phyloP scores from a whole-genome alignment of 2,797 vertebrate species.

The Gymnothorax reevesii region DNA sequence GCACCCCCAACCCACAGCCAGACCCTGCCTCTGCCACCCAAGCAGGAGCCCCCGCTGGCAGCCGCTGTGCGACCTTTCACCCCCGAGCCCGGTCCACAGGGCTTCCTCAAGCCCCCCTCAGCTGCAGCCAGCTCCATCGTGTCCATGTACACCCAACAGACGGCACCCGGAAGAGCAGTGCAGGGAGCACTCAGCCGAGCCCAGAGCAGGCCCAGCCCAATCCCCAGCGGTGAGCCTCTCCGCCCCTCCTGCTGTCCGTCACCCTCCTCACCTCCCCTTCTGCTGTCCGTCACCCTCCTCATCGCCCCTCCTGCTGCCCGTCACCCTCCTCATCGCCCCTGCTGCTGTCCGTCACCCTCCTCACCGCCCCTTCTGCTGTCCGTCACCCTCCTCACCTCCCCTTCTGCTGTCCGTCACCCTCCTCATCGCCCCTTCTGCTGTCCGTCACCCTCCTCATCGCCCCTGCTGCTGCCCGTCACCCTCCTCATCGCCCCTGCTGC shows the following conservation, averaged over 20 bases:
- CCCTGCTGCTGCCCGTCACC: too few relatives aligned
- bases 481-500: too few relatives aligned
- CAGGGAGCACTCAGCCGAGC: slow-evolving; percentile 77
- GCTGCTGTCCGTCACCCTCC: too few relatives aligned
- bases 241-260: not conserved
- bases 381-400: too few relatives aligned
- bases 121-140: slow-evolving; percentile 92
- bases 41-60: slow-evolving; percentile 88
- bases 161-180: slow-evolving; percentile 76
- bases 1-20: slow-evolving; percentile 68
- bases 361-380: too few relatives aligned
- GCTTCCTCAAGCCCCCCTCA: slow-evolving; percentile 84
- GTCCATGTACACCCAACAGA: slow-evolving; percentile 93
- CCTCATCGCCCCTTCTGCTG: too few relatives aligned
- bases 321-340: too few relatives aligned
- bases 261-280: too few relatives aligned
- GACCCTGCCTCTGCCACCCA: slow-evolving; percentile 77
- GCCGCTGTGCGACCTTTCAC: slow-evolving; percentile 93
- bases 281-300: too few relatives aligned
- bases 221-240: slow-evolving; percentile 80
- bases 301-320: too few relatives aligned
- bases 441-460: too few relatives aligned
- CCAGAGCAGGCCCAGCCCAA: slow-evolving; percentile 78
- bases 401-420: too few relatives aligned
- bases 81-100: slow-evolving; percentile 75